Conservation (phyloP, 2,888 invertebrate species). For the Pilophorus perplexus region DNA sequence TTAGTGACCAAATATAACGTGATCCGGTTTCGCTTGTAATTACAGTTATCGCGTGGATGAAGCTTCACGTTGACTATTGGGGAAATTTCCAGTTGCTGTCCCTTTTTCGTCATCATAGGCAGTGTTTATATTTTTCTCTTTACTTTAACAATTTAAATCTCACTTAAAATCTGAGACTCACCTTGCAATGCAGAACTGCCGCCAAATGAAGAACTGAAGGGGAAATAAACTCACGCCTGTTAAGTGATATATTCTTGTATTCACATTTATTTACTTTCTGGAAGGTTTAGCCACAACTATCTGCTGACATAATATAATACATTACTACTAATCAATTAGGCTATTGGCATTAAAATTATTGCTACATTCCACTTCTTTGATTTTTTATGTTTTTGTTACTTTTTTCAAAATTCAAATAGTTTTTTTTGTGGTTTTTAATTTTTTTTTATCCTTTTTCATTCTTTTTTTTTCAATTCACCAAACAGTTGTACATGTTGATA, state of each 20-base stretch:
- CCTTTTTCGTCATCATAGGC: too few relatives aligned
- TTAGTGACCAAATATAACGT: too few relatives aligned
- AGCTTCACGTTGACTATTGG: too few relatives aligned
- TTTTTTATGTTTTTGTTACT: conserved; percentile 31
- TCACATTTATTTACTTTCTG: conserved; percentile 48
- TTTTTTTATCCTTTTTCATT: conserved; percentile 23
- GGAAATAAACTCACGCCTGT: background rate
- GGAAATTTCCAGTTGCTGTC: too few relatives aligned
- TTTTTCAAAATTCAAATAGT: conserved; percentile 18
- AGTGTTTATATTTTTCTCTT: too few relatives aligned
- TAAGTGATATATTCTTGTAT: conserved; percentile 42
- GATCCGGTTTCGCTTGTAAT: too few relatives aligned
- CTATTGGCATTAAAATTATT: conserved; percentile 48
- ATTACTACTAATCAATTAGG: conserved; percentile 47
- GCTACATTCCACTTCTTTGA: conserved; percentile 46
- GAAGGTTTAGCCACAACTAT: conserved; percentile 47
- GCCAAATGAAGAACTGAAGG: background rate
- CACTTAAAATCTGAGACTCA: background rate
- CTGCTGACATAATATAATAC: conserved; percentile 48
- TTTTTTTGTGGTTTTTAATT: conserved; percentile 31
- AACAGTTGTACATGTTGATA: conserved; percentile 36
- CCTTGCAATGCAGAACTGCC: background rate
- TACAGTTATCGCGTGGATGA: too few relatives aligned
- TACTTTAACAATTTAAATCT: too few relatives aligned
- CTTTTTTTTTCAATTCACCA: conserved; percentile 42